phyloP scores from a whole-genome alignment of 2,888 invertebrate genomes.

The Leucophora obtusa region DNA sequence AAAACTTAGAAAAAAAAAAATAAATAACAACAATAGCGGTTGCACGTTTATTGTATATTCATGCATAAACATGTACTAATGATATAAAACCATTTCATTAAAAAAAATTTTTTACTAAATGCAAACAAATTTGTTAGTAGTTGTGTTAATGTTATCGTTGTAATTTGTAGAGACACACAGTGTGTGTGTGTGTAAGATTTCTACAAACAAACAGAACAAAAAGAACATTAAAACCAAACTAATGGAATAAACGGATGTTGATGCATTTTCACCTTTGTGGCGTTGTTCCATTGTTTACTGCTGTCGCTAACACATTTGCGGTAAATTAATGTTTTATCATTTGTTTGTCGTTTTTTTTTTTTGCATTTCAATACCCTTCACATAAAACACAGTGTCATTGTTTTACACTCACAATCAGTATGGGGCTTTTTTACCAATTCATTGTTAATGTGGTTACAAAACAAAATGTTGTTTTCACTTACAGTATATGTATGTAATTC shows the following conservation, averaged over 20 bases:
- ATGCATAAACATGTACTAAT: neutral
- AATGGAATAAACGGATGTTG: slow-evolving; percentile 11
- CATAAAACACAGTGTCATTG: slow-evolving; percentile 3
- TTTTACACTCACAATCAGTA: slow-evolving; percentile 32
- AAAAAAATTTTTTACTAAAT: neutral
- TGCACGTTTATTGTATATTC: neutral
- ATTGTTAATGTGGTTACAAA: slow-evolving; percentile 24
- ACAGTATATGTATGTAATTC: too few species aligned
- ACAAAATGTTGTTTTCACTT: neutral
- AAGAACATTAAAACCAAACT: slow-evolving; percentile 1
- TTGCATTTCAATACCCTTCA: neutral
- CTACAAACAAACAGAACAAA: neutral
- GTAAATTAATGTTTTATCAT: slow-evolving; percentile 41
- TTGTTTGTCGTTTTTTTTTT: slow-evolving; percentile 5
- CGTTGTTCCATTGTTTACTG: slow-evolving; percentile 32
- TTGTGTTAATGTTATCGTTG: neutral
- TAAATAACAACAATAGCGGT: neutral
- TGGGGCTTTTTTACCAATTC: neutral
- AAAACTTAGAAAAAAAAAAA: neutral
- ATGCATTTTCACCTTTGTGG: slow-evolving; percentile 29
- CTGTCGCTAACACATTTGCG: slow-evolving; percentile 50
- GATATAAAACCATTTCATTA: neutral
- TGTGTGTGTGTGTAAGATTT: neutral
- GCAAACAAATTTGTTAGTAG: neutral
- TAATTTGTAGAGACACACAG: neutral